Percentiles rank a stretch among this genome's conserved stretches.
Evolutionary conservation across 2,113 vertebrate species (phyloP).

Genomic region (Malurus alboscapulatus): DNA sequence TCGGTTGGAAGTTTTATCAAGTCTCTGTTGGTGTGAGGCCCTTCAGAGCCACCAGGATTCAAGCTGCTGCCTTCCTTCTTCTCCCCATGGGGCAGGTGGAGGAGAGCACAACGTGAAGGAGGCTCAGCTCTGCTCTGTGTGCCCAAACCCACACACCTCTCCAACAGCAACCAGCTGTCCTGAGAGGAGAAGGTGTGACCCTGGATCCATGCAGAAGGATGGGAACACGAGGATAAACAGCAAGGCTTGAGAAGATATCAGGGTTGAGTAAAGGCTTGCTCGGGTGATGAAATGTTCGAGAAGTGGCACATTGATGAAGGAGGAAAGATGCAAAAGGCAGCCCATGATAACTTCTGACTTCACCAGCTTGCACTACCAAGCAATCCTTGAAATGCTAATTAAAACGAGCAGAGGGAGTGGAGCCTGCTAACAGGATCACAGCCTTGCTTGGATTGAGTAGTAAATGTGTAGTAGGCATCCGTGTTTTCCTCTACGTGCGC

Average conservation of each 20-base stretch:
- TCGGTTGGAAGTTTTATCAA: neutral
- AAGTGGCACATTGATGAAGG: neutral
- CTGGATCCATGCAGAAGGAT: neutral
- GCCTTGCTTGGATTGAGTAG: neutral
- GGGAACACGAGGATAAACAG: neutral
- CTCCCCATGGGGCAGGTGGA: conserved; percentile 9
- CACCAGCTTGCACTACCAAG: neutral
- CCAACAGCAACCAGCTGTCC: conserved; percentile 27
- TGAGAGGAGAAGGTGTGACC: conserved; percentile 40
- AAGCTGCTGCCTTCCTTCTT: neutral
- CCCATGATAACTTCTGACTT: neutral
- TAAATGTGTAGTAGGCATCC: conserved; percentile 6
- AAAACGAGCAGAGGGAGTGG: conserved; percentile 4
- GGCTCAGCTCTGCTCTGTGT: conserved; percentile 31
- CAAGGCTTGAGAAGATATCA: neutral
- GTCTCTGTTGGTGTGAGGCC: neutral
- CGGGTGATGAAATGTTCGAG: neutral
- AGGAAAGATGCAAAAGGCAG: neutral
- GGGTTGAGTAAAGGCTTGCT: neutral
- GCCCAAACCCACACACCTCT: conserved; percentile 21
- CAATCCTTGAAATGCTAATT: conserved; percentile 36
- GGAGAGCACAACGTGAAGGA: neutral
- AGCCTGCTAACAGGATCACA: conserved; percentile 27
- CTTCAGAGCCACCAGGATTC: neutral
- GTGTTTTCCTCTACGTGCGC: neutral